These are phyloP conservation scores for Sterrhoptilus dennistouni DNA, from an alignment of 2,113 vertebrate species.

Conservation along the genomic window DNA sequence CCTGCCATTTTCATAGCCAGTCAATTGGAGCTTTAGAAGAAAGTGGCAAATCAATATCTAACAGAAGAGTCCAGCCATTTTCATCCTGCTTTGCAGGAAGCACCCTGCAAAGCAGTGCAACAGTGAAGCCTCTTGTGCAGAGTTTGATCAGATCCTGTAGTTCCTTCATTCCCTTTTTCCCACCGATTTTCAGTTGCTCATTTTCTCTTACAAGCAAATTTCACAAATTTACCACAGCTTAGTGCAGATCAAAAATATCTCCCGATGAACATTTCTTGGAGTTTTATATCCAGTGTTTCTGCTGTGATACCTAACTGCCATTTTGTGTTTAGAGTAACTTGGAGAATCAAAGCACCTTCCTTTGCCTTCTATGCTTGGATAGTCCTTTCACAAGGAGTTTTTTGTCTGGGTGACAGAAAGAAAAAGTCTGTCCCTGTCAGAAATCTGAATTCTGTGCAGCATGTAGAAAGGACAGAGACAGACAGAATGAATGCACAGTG, in stretches of 20 bases:
- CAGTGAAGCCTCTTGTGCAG: not conserved
- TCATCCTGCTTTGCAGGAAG: not conserved
- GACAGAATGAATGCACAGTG: not conserved
- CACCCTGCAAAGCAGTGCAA: not conserved
- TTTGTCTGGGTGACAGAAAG: not conserved
- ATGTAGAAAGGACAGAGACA: not conserved
- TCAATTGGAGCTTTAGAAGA: not conserved
- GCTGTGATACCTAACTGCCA: not conserved
- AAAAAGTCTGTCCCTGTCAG: not conserved
- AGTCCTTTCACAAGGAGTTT: not conserved
- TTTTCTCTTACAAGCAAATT: not conserved
- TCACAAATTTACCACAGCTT: not conserved
- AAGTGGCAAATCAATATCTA: not conserved
- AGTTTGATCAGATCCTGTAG: not conserved
- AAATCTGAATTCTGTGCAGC: not conserved
- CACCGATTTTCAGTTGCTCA: not conserved
- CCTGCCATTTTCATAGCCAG: not conserved
- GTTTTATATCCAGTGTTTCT: not conserved
- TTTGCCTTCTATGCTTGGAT: not conserved
- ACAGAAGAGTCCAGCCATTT: not conserved
- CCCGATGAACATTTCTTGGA: not conserved
- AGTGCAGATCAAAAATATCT: not conserved
- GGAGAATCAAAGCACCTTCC: not conserved
- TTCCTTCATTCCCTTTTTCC: not conserved
- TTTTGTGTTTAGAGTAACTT: not conserved